Conservation (phyloP, 92 coral and sea anemone genomes). For the Micromussa lordhowensis region DNA sequence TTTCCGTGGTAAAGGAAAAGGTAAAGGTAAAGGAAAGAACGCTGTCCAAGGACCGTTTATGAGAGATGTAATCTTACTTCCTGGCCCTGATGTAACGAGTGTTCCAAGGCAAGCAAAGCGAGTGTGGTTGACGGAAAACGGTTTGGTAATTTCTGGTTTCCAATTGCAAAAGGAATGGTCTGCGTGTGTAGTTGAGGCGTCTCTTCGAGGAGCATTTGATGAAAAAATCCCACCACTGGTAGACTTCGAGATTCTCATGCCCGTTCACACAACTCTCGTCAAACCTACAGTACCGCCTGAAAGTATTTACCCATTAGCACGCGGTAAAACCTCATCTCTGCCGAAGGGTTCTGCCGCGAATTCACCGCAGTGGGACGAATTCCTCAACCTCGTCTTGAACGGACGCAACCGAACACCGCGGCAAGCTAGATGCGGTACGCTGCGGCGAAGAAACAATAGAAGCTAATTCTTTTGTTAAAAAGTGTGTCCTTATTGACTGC, state of each 20-base stretch:
- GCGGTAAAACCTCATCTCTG: too few relatives aligned
- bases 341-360: too few relatives aligned
- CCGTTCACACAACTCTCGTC: constrained; percentile 57
- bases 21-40: constrained; percentile 26
- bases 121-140: constrained; percentile 67
- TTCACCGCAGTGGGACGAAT: too few relatives aligned
- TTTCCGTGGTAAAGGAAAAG: constrained; percentile 37
- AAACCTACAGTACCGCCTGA: too few relatives aligned
- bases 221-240: constrained; percentile 41
- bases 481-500: too few relatives aligned
- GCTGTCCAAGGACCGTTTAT: constrained; percentile 63
- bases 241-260: constrained; percentile 57
- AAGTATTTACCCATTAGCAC: too few relatives aligned
- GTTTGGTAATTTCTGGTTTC: constrained; percentile 58
- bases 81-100: constrained; percentile 53
- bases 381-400: too few relatives aligned
- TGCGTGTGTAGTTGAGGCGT: constrained; percentile 50
- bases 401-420: too few relatives aligned
- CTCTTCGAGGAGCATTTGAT: constrained; percentile 38
- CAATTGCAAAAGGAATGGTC: constrained; percentile 66
- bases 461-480: too few relatives aligned
- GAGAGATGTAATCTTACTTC: constrained; percentile 62
- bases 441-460: too few relatives aligned
- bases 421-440: too few relatives aligned
- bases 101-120: constrained; percentile 64